phyloP scores from a whole-genome alignment of 2,113 vertebrate species.

The Phoenicopterus ruber region DNA sequence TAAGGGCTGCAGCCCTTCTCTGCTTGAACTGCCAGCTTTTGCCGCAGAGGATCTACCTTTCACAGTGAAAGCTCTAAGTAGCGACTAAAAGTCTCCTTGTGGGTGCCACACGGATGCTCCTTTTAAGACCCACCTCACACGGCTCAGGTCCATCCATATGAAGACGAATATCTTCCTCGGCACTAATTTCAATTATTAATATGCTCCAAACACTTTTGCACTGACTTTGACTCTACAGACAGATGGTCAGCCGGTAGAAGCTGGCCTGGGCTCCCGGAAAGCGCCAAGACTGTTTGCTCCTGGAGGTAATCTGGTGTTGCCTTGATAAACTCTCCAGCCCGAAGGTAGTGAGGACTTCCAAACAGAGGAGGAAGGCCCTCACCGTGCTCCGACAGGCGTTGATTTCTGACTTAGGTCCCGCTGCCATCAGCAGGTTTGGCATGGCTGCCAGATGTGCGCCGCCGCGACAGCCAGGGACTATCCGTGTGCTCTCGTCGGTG shows the following conservation, averaged over 20 bases:
- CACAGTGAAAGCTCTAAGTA: not conserved
- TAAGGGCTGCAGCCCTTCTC: not conserved
- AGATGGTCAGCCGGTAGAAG: not conserved
- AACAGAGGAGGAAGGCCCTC: not conserved
- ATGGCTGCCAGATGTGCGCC: not conserved
- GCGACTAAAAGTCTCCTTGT: not conserved
- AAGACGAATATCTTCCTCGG: not conserved
- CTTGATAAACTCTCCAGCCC: not conserved
- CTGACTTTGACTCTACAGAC: not conserved
- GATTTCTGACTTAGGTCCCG: fast-evolving
- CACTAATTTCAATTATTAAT: not conserved
- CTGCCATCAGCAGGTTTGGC: not conserved
- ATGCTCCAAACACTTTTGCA: not conserved
- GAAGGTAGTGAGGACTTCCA: not conserved
- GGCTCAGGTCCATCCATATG: not conserved
- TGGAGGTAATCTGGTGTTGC: not conserved
- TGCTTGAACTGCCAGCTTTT: not conserved
- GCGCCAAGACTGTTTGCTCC: not conserved
- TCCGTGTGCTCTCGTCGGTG: not conserved
- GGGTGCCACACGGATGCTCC: not conserved
- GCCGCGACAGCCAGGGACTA: not conserved
- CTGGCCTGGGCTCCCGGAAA: not conserved
- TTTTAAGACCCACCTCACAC: not conserved
- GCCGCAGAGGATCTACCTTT: not conserved
- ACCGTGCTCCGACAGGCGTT: not conserved